Evolutionary conservation across 2,797 vertebrate species (phyloP).

Genomic region (Gymnoscopelus braueri): DNA sequence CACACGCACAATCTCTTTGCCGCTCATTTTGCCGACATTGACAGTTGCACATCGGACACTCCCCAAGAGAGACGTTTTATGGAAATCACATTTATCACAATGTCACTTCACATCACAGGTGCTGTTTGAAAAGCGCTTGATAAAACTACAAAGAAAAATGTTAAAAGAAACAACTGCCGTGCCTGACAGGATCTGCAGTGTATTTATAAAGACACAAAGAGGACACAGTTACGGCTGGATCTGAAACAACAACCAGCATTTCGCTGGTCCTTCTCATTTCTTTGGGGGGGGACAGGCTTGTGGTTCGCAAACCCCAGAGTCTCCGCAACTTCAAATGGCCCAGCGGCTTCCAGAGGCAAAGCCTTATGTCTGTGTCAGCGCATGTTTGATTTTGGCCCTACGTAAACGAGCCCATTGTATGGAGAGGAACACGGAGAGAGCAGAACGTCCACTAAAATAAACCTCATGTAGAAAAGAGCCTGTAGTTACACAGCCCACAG

Average conservation of each 20-base stretch:
- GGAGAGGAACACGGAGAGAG: slow-evolving; percentile 54
- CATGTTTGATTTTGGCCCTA: slow-evolving; percentile 52
- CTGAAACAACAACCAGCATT: slow-evolving; percentile 32
- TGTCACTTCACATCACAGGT: not conserved
- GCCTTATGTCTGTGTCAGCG: slow-evolving; percentile 38
- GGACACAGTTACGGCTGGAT: slow-evolving; percentile 20
- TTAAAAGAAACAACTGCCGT: no score
- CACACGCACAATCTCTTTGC: no score
- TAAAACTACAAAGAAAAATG: not conserved
- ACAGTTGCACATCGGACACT: no score
- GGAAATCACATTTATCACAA: not conserved
- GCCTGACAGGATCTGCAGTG: no score
- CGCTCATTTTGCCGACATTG: no score
- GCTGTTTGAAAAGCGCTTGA: not conserved
- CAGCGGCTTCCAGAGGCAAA: slow-evolving; percentile 26
- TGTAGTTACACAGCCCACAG: slow-evolving; percentile 68
- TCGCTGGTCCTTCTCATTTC: slow-evolving; percentile 44
- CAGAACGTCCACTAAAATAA: slow-evolving; percentile 70
- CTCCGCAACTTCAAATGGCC: slow-evolving; percentile 28
- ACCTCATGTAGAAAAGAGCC: slow-evolving; percentile 68
- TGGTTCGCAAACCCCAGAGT: slow-evolving; percentile 42
- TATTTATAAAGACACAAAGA: slow-evolving; percentile 12
- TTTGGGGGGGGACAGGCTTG: slow-evolving; percentile 35
- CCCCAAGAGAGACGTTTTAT: not conserved
- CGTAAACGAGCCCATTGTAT: slow-evolving; percentile 68